These are phyloP conservation scores for Aurelia aurita DNA, from an alignment of 30 jellyfish, hydroid and myxozoan species.

Conservation along the genomic window DNA sequence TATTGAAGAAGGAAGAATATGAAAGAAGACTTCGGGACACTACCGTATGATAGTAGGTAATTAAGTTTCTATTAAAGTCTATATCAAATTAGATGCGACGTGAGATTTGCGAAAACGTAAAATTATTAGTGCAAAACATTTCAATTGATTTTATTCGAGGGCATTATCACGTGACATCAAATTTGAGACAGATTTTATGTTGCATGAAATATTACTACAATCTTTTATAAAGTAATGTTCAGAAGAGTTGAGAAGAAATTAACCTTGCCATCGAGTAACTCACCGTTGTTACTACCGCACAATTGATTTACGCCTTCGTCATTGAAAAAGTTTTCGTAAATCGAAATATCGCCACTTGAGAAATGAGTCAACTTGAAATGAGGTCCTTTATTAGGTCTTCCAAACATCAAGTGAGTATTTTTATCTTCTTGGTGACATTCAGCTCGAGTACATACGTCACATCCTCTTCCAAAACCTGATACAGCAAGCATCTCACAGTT, in stretches of 20 bases:
- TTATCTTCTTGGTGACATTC: conserved; percentile 83
- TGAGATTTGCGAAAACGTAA: too few relatives aligned
- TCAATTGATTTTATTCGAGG: too few relatives aligned
- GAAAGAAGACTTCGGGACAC: too few relatives aligned
- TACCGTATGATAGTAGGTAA: too few relatives aligned
- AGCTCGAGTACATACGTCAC: conserved; percentile 74
- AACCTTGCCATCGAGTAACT: neutral
- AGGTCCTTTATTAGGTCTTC: conserved; percentile 98
- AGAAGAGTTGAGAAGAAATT: neutral
- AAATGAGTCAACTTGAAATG: conserved; percentile 93
- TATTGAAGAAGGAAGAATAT: too few relatives aligned
- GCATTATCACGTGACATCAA: too few relatives aligned
- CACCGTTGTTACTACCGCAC: conserved; percentile 90
- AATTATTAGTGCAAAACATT: too few relatives aligned
- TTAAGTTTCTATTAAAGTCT: too few relatives aligned
- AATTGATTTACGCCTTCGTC: conserved; percentile 74
- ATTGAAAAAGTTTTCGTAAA: conserved; percentile 78
- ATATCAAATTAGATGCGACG: too few relatives aligned
- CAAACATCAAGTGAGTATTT: conserved; percentile 93
- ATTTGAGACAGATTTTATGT: too few relatives aligned
- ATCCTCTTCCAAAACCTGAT: conserved; percentile 75
- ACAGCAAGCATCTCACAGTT: conserved; percentile 89
- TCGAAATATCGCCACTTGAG: conserved; percentile 92
- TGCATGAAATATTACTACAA: too few relatives aligned
- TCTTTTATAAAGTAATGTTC: too few relatives aligned